Base-by-base conservation (phyloP, 2,113 vertebrate species). In the Pelecanus crispus region DNA sequence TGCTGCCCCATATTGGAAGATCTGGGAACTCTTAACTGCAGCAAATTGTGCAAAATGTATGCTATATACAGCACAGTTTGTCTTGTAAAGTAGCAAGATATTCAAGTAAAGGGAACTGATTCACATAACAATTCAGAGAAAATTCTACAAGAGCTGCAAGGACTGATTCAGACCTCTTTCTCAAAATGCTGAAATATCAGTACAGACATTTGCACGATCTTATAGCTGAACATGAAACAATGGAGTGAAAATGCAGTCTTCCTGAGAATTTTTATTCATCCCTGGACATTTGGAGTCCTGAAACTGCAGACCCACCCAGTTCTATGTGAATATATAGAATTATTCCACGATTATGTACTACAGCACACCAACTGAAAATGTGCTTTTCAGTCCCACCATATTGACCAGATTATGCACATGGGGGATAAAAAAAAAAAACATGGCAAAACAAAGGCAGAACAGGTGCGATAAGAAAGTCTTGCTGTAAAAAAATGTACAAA, bases 1-100 rank as follows among this genome's bases (percentile, higher is more conserved):
- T 97, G 81, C 96, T 97, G 97, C 97, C 96, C 94, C 97, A 90
- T 78, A 87, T 97, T 95, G 97, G 97, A 97, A 92, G 95, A 86
- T 90, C 13, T 78, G 45, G 95, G 96, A 97, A 97, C 67, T 94
- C 92, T 87, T 88, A 91, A 50, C 89, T 91, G 81, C n/a, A 95
- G 74, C 67, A 91, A 70, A 82, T 25, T 75, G 26, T 79, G 38
- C n/a, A 73, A 95, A 90, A 94, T 50, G 3, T 66, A 36, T 53
- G 67, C 58, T 78, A 62, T 55, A 70, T 36, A 80, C 29, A 70
- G 66, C 29, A 65, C 2, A 66, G 44, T 42, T 92, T 88, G 42
- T 45, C 31, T 62, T 73, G 17, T 52, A 65, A 94, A 70, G 74
- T 14, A 82, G 25, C 36, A 86, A 85, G 2, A 4, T 44, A 34